A percentile compares a stretch with the other conserved stretches of the same genome.
Conservation (phyloP, 2,888 invertebrate genomes). For the Atethmia centrago region DNA sequence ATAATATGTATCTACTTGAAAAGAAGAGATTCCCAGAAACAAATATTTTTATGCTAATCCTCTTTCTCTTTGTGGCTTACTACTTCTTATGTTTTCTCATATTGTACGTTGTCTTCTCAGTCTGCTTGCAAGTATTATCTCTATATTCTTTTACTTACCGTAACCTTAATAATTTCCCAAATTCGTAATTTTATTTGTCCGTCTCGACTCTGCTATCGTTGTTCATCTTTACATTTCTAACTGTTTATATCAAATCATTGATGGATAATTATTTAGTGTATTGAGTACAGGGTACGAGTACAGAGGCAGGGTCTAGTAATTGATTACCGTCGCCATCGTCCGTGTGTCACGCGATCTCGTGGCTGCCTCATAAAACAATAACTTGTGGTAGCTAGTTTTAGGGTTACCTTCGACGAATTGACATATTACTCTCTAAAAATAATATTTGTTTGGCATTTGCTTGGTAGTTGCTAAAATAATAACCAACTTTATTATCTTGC, state of each 20-base stretch:
- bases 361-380: conserved; percentile 50
- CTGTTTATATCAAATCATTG: conserved; percentile 9
- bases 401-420: conserved; percentile 24
- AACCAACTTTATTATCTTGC: background rate
- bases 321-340: conserved; percentile 55
- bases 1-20: background rate
- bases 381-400: conserved; percentile 40
- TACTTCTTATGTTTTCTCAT: background rate
- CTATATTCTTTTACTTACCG: background rate
- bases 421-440: conserved; percentile 14
- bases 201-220: background rate
- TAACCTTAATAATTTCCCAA: background rate
- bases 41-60: background rate
- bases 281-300: conserved; percentile 20
- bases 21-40: background rate
- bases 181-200: background rate
- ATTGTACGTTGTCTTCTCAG: background rate
- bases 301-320: conserved; percentile 54
- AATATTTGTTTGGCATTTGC: conserved; percentile 9
- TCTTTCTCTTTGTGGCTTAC: conserved; percentile 11
- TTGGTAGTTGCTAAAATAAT: background rate
- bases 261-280: conserved; percentile 35
- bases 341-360: conserved; percentile 63
- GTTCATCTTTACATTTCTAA: conserved; percentile 2
- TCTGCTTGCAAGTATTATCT: background rate